phyloP scores from a whole-genome alignment of 1,140 invertebrate species.

The Zaprionus ornatus region DNA sequence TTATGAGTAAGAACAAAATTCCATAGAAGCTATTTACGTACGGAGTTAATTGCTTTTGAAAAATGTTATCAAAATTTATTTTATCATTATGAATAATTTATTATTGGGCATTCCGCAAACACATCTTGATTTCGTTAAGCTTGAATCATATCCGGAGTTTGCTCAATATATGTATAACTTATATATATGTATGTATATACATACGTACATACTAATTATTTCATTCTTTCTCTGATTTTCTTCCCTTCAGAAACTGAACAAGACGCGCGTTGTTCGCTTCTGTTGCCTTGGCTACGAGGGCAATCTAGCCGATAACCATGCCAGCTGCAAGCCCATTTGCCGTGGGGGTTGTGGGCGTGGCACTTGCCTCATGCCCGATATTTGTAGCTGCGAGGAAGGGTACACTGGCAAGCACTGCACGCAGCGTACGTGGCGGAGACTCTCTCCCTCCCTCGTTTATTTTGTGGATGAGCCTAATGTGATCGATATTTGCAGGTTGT shows the following conservation, averaged over 20 bases:
- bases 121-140: no score
- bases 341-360: constrained; percentile 81
- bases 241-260: constrained; percentile 63
- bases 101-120: no score
- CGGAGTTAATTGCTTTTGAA: no score
- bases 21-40: no score
- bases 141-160: not conserved
- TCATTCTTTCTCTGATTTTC: not conserved
- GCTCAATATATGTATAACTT: not conserved
- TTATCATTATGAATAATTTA: no score
- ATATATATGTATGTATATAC: no score
- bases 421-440: constrained; percentile 62
- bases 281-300: constrained; percentile 81
- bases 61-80: no score
- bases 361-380: constrained; percentile 73
- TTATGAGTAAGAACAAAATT: no score
- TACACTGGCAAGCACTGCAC: constrained; percentile 80
- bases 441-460: not conserved
- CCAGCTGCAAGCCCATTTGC: constrained; percentile 77
- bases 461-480: not conserved
- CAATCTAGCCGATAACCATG: constrained; percentile 75
- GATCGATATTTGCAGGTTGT: constrained; percentile 49
- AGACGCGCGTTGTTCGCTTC: constrained; percentile 78
- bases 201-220: no score
- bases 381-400: constrained; percentile 77